phyloP scores from a whole-genome alignment of 2,797 vertebrate genomes.

The Sebastes vulpes region DNA sequence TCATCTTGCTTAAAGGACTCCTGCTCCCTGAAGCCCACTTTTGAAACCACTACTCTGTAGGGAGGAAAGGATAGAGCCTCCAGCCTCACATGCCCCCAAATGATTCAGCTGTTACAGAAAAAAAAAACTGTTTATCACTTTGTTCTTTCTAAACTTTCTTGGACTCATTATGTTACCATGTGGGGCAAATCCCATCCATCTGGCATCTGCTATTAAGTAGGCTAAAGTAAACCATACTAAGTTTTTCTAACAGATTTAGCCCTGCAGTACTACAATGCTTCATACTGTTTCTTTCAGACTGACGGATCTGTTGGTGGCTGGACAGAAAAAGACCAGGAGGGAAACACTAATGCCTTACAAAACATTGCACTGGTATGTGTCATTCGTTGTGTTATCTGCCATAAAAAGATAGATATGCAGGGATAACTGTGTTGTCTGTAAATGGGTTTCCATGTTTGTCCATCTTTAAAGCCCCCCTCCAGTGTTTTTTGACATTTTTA shows the following conservation, averaged over 20 bases:
- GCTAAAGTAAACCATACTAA: neutral
- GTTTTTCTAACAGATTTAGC: neutral
- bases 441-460: neutral
- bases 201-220: conserved; percentile 20
- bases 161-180: conserved; percentile 16
- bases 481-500: no score
- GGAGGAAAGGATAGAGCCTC: neutral
- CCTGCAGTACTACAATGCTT: neutral
- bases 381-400: neutral
- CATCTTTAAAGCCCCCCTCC: neutral
- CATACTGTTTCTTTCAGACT: conserved; percentile 78
- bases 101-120: neutral
- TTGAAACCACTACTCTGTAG: neutral
- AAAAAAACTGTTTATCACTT: neutral
- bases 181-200: conserved; percentile 5
- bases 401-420: neutral
- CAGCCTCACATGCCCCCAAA: neutral
- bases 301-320: conserved; percentile 83
- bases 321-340: conserved; percentile 78
- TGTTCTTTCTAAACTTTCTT: conserved; percentile 25
- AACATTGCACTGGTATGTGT: conserved; percentile 90
- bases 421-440: neutral
- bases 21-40: neutral
- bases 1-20: neutral
- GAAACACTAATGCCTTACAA: conserved; percentile 80